Evolutionary conservation across 2,113 vertebrate genomes (phyloP), one percentile per base, ranked within the genome.

Genomic region (Catagonus wagneri): DNA sequence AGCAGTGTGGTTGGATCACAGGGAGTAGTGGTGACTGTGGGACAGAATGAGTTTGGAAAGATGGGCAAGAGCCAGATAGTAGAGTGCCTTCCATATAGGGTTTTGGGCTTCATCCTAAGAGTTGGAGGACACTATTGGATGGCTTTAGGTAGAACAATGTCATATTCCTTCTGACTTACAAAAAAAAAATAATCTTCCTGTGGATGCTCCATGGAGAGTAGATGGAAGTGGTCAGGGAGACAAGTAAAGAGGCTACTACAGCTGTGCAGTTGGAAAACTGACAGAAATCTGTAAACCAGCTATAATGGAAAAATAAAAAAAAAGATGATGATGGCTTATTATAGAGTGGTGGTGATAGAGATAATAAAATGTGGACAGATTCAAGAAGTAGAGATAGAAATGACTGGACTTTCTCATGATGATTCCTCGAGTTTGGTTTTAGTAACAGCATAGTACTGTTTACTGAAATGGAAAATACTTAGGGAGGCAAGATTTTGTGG

Each of bases 301-400:
- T n/a, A n/a, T n/a, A n/a, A n/a, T n/a, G n/a, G n/a, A n/a, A n/a
- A n/a, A n/a, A n/a, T n/a, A n/a, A 36, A 50, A 78, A 94, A 56
- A 72, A 95, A 81, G 44, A 71, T 92, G 39, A 58, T 90, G 63
- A 68, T 87, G 60, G 19, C 15, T 94, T 94, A 56, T 44, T 83
- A 32, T 54, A 90, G 63, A 93, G 10, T 50, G 6, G 20, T 94
- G 15, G 16, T 58, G 66, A 78, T 16, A 94, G 52, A 93, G 14
- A 44, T 32, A 79, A 22, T 36, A 87, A 83, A 83, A 56, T 44
- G 1, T 34, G 2, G 25, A 61, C 34, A 75, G 15, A 72, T 94
- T 87, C 23, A 95, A 85, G 52, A 79, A 17, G 39, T 36, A 74
- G 44, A 76, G 29, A 75, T 74, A 90, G 6, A 94, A 72, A 89